Base-by-base conservation (phyloP, 2,888 invertebrate species). In the Synanthedon andrenaeformis region DNA sequence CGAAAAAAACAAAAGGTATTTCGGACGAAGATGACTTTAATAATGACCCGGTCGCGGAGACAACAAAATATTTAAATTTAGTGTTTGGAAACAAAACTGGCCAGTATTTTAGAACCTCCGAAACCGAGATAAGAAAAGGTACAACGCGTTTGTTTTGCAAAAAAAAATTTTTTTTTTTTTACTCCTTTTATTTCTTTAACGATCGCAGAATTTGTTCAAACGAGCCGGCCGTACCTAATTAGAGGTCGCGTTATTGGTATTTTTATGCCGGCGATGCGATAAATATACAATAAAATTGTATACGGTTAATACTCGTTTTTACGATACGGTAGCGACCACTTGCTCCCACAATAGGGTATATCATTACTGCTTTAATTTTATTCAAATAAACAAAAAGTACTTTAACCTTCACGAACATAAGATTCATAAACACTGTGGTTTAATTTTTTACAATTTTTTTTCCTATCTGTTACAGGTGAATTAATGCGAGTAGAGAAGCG, bases 151-250 rank as follows among this genome's bases (percentile, higher is more conserved):
- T 23, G 23, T 23, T 23, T 23, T n/a, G n/a, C n/a, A n/a, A n/a
- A n/a, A n/a, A n/a, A n/a, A n/a, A n/a, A n/a, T 23, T 49, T 11
- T 49, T 49, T 49, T 49, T 4, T 17, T 49, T 56, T 55, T 54
- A 56, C 35, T 35, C 10, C 35, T 35, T 35, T 35, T 35, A 35
- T 35, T 35, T 35, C 35, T 35, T 35, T 35, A 35, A 35, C 53
- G 56, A 54, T 12, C 54, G n/a, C 48, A 53, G 55, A 56, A 61
- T 58, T 59, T 58, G 61, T 61, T 51, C 52, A 51, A 55, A 56
- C 45, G 41, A 54, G 52, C 51, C 57, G 56, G 52, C 54, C 53
- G 52, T 19, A 42, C 52, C 61, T 58, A 61, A 61, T 61, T 61
- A 61, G 57, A 23, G 54, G 42, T 52, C 13, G 49, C 52, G 52